These are phyloP conservation scores for Rhincodon typus DNA, from an alignment of 2,797 vertebrate genomes.

Conservation along the genomic window DNA sequence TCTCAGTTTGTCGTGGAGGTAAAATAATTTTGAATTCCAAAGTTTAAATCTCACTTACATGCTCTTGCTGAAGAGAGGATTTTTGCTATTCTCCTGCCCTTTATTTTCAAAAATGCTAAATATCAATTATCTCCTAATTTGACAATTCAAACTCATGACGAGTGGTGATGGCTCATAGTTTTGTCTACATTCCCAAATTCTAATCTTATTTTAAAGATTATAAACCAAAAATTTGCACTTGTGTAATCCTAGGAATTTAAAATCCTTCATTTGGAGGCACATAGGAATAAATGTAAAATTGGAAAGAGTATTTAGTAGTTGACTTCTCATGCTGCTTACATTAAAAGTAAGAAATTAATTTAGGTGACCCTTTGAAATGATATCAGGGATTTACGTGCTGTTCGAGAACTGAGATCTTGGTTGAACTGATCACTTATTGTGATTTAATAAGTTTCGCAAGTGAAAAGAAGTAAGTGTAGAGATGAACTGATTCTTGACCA, in stretches of 20 bases:
- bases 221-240: not conserved
- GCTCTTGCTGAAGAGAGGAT: not conserved
- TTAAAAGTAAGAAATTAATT: not conserved
- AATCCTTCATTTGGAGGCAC: not conserved
- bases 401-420: not conserved
- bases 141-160: not conserved
- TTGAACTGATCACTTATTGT: not conserved
- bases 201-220: not conserved
- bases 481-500: not conserved
- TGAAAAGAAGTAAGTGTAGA: not conserved
- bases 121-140: not conserved
- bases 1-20: not conserved
- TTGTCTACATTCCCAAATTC: not conserved
- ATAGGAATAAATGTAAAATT: not conserved
- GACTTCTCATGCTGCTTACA: not conserved
- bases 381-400: not conserved
- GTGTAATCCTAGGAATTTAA: not conserved
- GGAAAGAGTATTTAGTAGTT: not conserved
- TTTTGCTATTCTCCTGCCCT: not conserved
- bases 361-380: not conserved
- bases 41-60: not conserved
- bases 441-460: no score
- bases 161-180: not conserved
- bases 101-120: not conserved
- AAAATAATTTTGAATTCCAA: not conserved